Conservation (phyloP, 2,888 invertebrate genomes). For the Belgica antarctica region DNA sequence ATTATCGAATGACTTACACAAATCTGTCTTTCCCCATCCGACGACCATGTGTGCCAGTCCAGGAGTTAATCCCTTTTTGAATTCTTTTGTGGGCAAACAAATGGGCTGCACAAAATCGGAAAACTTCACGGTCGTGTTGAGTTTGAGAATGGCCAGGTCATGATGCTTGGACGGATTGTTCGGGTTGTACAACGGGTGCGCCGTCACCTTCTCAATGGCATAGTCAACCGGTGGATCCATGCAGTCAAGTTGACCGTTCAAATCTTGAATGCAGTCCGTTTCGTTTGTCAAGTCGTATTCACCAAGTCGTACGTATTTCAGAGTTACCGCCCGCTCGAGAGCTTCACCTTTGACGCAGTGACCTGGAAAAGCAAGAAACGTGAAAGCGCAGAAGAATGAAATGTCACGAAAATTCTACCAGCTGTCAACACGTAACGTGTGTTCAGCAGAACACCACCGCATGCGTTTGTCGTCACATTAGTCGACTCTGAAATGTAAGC, state of each 20-base stretch:
- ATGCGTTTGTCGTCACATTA: constrained; percentile 47
- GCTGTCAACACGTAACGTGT: constrained; percentile 52
- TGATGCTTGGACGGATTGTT: constrained; percentile 57
- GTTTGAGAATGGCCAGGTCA: constrained; percentile 59
- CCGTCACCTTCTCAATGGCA: constrained; percentile 61
- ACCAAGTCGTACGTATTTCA: constrained; percentile 60
- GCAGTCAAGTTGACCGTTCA: constrained; percentile 56
- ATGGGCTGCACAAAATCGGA: constrained; percentile 62
- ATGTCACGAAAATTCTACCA: constrained; percentile 45
- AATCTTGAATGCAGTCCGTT: constrained; percentile 60
- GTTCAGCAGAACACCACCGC: constrained; percentile 52
- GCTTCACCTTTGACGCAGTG: constrained; percentile 44
- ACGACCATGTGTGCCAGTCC: constrained; percentile 58
- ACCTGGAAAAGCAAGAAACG: constrained; percentile 15
- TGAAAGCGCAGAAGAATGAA: background rate
- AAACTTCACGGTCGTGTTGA: constrained; percentile 51
- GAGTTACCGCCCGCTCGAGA: constrained; percentile 50
- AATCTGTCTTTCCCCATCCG: constrained; percentile 64
- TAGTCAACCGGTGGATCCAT: constrained; percentile 65
- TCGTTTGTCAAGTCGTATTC: constrained; percentile 65
- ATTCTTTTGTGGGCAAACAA: constrained; percentile 55
- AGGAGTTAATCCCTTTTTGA: constrained; percentile 51
- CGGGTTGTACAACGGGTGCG: constrained; percentile 63
- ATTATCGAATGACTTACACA: constrained; percentile 50
- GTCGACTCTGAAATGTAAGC: constrained; percentile 41